Evolutionary conservation across 1,140 invertebrate genomes (phyloP), one percentile per base, ranked within the genome.

Genomic region (Philopotamus ludificatus): DNA sequence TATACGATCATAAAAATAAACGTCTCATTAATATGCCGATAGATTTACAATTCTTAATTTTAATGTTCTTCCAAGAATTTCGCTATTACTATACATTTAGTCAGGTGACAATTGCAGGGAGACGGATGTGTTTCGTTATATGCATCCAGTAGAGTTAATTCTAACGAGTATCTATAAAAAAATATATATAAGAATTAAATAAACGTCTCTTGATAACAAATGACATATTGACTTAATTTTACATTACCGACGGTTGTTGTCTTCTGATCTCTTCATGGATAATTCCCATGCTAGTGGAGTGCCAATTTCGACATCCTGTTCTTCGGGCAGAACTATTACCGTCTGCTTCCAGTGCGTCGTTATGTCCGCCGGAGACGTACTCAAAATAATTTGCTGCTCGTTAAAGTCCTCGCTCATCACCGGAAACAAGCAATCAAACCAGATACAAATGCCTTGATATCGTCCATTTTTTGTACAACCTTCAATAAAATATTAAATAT

Each of bases 341-440:
- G 95, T 97, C 78, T 99, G 97, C 78, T 98, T 98, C 97, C 97
- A 99, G 80, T 99, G 96, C 7, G 96, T 99, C 51, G 83, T 81
- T 66, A 83, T 82, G 72, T 85, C 85, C 66, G 81, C 81, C 55
- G 89, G 95, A 72, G 87, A 89, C 68, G 91, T 93, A 59, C 86
- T 87, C 45, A 94, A 82, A 8, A 79, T 75, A n/a, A 91, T 79
- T 9, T 73, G 71, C 12, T 73, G 65, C 2, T 70, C 70, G 23
- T 72, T 66, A 42, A 49, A 65, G 12, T 67, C 53, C 7, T 72
- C 66, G 62, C 74, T 71, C 25, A 75, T 20, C 8, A 75, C 67
- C 1, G 83, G 83, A 71, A 87, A 87, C 22, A 76, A 75, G 68
- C 84, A 85, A 44, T 85, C 83, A 72, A 87, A 87, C 86, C 86